Conservation (phyloP, 2,797 vertebrate species). For the Microctenopoma stevenorrisi region DNA sequence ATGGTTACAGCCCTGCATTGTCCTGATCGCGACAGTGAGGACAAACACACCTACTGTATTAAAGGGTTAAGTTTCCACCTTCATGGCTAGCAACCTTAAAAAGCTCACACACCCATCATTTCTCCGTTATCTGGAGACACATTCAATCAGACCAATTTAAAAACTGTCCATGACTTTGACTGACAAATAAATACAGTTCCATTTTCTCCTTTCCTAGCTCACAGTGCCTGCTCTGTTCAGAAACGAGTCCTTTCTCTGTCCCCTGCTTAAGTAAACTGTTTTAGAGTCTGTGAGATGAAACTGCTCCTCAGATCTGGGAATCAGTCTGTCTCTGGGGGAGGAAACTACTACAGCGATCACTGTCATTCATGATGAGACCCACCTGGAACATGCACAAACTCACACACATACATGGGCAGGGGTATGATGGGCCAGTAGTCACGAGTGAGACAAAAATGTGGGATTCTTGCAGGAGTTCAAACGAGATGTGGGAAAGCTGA, state of each 20-base stretch:
- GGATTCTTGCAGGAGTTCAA: conserved; percentile 13
- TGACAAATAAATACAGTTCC: conserved; percentile 74
- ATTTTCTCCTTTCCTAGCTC: conserved; percentile 65
- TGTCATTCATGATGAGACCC: conserved; percentile 44
- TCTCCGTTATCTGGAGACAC: conserved; percentile 67
- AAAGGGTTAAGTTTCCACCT: conserved; percentile 68
- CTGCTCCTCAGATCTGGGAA: conserved; percentile 30
- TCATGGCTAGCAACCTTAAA: conserved; percentile 28
- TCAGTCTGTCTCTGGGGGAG: conserved; percentile 36
- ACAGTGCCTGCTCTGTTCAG: conserved; percentile 70
- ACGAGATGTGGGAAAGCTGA: conserved; percentile 21
- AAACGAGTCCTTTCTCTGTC: conserved; percentile 9
- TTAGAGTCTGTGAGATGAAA: conserved; percentile 52
- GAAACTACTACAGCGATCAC: conserved; percentile 51
- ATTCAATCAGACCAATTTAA: conserved; percentile 65
- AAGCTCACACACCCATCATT: conserved; percentile 48
- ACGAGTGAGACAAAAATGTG: conserved; percentile 26
- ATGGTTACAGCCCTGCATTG: conserved; percentile 72
- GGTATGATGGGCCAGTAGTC: conserved; percentile 7
- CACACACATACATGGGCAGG: background rate
- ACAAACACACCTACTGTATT: conserved; percentile 65
- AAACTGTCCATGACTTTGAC: conserved; percentile 72
- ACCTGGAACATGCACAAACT: conserved; percentile 8
- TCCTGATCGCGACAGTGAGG: conserved; percentile 50
- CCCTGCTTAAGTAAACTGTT: conserved; percentile 56